Evolutionary conservation across 2,888 invertebrate species (phyloP), one percentile per base, ranked within the genome.

Genomic region (Vandiemenella viatica): DNA sequence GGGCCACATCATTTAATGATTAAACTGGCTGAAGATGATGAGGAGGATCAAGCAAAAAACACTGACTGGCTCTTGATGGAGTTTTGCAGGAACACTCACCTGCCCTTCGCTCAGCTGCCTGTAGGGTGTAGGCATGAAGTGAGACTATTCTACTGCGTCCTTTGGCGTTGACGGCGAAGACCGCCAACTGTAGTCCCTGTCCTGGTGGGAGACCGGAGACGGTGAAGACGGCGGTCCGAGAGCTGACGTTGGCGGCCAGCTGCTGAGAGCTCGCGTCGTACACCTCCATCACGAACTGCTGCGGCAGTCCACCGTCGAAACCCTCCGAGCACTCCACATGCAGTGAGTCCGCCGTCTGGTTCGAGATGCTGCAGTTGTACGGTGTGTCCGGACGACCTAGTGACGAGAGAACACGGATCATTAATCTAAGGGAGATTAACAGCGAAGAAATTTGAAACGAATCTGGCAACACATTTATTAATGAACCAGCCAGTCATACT

Each of bases 221-320:
- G 53, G 75, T 73, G 65, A 84, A 83, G 56, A 73, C 70, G 16
- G 83, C 79, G 53, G 68, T 63, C 52, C 68, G 66, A 55, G 70
- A 71, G 37, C 76, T 74, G 52, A 74, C 71, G 61, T 75, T 77
- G 63, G 72, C 69, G 26, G 76, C 71, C 53, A 74, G 62, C 45
- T 70, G 67, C 56, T 69, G 66, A 50, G 63, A 60, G 68, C 58
- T 62, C 61, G 67, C 62, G 59, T 73, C 71, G 66, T 74, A 76
- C 53, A 83, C 77, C 66, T 83, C 81, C 70, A 83, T 77, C 56
- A 79, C 73, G 65, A 83, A 84, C 63, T 75, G 75, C 65, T 83
- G 83, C 53, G 75, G 74, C 51, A 84, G 69, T 40, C 84, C 84
- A 15, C 84, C 84, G 63, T 84, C 80, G 66, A 83, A 84, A 50